Base-by-base conservation (phyloP, 2,113 vertebrate species). In the Phaethon lepturus region DNA sequence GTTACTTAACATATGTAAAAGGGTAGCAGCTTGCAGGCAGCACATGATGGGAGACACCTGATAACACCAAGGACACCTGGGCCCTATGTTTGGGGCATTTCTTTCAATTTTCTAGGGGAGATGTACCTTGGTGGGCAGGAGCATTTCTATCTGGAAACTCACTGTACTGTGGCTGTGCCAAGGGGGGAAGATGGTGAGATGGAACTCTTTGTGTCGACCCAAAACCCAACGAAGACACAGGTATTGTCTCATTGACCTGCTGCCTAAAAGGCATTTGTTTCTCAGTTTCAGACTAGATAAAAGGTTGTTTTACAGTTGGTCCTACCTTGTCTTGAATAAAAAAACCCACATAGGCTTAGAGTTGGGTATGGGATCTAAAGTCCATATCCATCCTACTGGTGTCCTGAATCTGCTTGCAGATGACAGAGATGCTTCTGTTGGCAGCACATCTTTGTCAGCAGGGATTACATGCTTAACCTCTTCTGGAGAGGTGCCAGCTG, bases 71-170 rank as follows among this genome's bases (percentile, higher is more conserved):
- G 5, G 8, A 33, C 1, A 9, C n/a, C 22, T 40, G 38, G 38
- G 38, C 38, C 38, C 38, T 69, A 24, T 69, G 18, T 75, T 24
- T 81, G 68, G n/a, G 76, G 12, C 12, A 47, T 94, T 88, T 96
- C 15, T 44, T 71, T 67, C 53, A 0, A 56, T 93, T 94, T 82
- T 42, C 24, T 80, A 99, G 99, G 99, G 87, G 98, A 99, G 96
- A 97, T 99, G 26, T 98, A 99, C 94, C 93, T 99, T 0, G 99
- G 99, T 17, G 99, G 99, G 33, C 99, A 99, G 95, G 99, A 99
- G 8, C 99, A 99, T 93, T 99, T 99, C 97, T 99, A 99, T 90
- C 94, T 99, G 98, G 99, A 99, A 98, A 99, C 99, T 47, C 98
- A 99, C 10, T 99, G 98, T 38, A 98, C 98, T 18, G 90, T 99